Evolutionary conservation across 2,797 vertebrate species (phyloP).

Genomic region (Gymnothorax javanicus): DNA sequence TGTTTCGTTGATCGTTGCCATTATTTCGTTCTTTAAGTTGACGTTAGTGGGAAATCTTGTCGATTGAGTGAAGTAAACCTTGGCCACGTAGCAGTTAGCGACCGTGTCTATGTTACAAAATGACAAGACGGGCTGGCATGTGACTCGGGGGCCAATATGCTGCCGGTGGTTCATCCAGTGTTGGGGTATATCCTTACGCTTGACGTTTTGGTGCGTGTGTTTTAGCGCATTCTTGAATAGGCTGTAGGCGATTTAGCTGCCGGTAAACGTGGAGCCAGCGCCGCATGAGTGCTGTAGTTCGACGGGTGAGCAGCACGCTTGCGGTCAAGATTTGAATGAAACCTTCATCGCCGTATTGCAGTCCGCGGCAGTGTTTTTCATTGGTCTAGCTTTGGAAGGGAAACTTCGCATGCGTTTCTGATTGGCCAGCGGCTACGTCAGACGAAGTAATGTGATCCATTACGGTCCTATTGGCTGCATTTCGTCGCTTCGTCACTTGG

Average conservation of each 20-base stretch:
- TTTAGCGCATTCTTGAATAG: neutral
- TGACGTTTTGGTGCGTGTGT: neutral
- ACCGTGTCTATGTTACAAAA: neutral
- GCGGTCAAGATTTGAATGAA: conserved; percentile 4
- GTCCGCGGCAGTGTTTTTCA: neutral
- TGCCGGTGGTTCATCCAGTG: neutral
- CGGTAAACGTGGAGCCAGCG: neutral
- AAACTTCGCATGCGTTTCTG: neutral
- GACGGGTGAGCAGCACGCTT: too few relatives aligned
- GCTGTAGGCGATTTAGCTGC: neutral
- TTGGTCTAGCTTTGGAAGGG: neutral
- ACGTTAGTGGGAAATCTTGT: neutral
- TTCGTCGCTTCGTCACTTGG: neutral
- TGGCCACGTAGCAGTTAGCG: too few relatives aligned
- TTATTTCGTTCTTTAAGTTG: neutral
- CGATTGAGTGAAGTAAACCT: neutral
- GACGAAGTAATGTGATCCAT: neutral
- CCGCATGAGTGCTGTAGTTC: neutral
- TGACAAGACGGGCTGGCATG: neutral
- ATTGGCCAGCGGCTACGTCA: conserved; percentile 5
- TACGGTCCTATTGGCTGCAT: neutral
- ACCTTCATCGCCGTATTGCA: neutral
- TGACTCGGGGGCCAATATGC: neutral
- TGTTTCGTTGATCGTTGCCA: too few relatives aligned
- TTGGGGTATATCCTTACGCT: neutral